Evolutionary conservation across 2,888 invertebrate species (phyloP).

Genomic region (Caenorhabditis japonica): DNA sequence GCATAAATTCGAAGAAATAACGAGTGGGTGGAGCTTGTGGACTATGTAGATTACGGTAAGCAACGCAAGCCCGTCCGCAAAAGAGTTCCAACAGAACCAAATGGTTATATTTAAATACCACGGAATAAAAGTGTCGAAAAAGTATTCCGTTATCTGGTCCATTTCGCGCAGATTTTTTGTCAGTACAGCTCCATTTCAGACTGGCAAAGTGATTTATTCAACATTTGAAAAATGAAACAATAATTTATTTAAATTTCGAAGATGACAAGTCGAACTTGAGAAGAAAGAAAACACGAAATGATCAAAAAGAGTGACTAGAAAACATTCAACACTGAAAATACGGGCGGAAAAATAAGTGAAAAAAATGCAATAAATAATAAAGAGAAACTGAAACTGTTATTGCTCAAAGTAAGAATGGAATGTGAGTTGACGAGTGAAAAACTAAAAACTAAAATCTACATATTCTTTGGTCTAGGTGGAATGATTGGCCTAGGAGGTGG

Average conservation of each 20-base stretch:
- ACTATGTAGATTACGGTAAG: too few relatives aligned
- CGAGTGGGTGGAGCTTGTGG: too few relatives aligned
- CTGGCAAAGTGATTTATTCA: too few relatives aligned
- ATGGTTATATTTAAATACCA: too few relatives aligned
- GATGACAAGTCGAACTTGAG: conserved; percentile 25
- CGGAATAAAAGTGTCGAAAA: too few relatives aligned
- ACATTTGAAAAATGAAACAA: background rate
- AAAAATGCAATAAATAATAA: conserved; percentile 35
- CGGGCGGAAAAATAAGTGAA: conserved; percentile 18
- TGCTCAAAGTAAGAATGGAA: conserved; percentile 25
- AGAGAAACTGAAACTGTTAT: conserved; percentile 22
- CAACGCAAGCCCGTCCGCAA: too few relatives aligned
- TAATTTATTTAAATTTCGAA: conserved; percentile 18
- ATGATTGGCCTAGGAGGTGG: conserved; percentile 57
- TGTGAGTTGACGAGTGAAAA: conserved; percentile 15
- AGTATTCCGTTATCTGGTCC: too few relatives aligned
- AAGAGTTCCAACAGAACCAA: too few relatives aligned
- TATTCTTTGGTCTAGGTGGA: conserved; percentile 57
- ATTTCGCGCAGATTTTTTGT: too few relatives aligned
- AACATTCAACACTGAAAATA: conserved; percentile 1
- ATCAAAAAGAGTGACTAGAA: conserved; percentile 35
- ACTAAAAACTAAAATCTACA: conserved; percentile 24
- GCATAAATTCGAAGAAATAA: too few relatives aligned
- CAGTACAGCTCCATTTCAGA: too few relatives aligned
- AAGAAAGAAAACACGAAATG: background rate